Evolutionary conservation across 1,140 invertebrate genomes (phyloP).

Genomic region (Drosophila repletoides): DNA sequence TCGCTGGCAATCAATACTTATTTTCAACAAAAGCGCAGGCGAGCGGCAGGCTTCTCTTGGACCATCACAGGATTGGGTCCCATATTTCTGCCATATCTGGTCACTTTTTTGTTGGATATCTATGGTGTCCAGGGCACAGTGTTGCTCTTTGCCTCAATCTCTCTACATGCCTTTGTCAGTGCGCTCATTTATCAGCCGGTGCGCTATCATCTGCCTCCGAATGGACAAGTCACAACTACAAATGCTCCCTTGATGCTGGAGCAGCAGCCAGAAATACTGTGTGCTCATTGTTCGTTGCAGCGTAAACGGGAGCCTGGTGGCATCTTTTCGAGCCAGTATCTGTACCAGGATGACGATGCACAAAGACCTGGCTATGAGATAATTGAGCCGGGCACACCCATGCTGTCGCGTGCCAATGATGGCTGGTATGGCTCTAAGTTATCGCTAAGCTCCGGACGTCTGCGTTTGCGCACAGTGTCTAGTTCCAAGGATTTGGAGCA

Average conservation of each 20-base stretch:
- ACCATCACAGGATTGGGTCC: constrained; percentile 85
- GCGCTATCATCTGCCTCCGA: constrained; percentile 83
- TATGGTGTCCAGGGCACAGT: constrained; percentile 85
- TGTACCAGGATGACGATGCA: constrained; percentile 86
- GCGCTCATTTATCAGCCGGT: constrained; percentile 86
- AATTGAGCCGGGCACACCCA: constrained; percentile 85
- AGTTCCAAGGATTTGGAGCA: constrained; percentile 73
- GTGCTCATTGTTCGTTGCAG: constrained; percentile 68
- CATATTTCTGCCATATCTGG: constrained; percentile 84
- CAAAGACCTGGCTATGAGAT: constrained; percentile 86
- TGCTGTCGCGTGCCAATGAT: constrained; percentile 87
- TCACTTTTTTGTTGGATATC: constrained; percentile 83
- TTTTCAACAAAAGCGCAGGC: constrained; percentile 84
- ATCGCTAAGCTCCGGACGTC: constrained; percentile 59
- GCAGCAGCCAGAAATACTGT: constrained; percentile 35
- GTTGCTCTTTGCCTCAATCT: constrained; percentile 84
- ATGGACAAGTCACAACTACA: background rate
- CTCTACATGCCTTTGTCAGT: constrained; percentile 84
- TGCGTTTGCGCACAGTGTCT: constrained; percentile 70
- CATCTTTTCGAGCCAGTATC: constrained; percentile 86
- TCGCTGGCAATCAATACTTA: constrained; percentile 85
- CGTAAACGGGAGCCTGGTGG: constrained; percentile 78
- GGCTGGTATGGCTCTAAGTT: constrained; percentile 84
- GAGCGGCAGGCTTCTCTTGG: constrained; percentile 85
- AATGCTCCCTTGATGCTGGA: background rate